These are phyloP conservation scores for Eulemur mongoz DNA, from an alignment of 2,797 vertebrate genomes.

Conservation along the genomic window DNA sequence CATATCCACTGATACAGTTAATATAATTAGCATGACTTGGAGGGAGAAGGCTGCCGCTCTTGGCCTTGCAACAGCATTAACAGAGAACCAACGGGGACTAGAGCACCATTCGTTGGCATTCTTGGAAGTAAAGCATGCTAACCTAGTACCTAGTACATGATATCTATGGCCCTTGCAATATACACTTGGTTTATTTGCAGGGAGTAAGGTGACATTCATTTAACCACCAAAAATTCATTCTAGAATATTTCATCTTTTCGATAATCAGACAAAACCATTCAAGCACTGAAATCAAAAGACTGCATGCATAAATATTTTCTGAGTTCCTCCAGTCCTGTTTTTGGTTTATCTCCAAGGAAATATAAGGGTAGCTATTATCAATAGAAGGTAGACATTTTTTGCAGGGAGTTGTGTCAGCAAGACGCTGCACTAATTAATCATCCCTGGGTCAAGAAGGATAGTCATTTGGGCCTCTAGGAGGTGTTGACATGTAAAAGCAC, in stretches of 20 bases:
- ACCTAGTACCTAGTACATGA: background rate
- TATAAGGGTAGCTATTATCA: background rate
- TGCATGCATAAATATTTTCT: background rate
- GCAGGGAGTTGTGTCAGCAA: background rate
- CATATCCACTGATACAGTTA: background rate
- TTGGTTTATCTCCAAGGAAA: conserved; percentile 18
- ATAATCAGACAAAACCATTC: background rate
- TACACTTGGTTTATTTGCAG: background rate
- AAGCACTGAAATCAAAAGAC: conserved; percentile 21
- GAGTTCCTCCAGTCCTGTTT: background rate
- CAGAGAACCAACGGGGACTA: background rate
- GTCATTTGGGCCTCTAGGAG: background rate
- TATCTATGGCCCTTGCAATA: background rate
- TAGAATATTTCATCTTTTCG: conserved; percentile 37
- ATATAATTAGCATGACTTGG: background rate
- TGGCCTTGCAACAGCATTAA: background rate
- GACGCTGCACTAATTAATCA: background rate
- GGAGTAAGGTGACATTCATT: conserved; percentile 1
- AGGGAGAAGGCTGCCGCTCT: background rate
- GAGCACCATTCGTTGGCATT: background rate
- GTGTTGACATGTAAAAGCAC: background rate
- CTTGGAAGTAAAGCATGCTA: background rate
- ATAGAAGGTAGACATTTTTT: background rate
- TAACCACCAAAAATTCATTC: conserved; percentile 58
- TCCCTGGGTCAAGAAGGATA: background rate